These are phyloP conservation scores for Alouatta palliata DNA, from an alignment of 2,113 vertebrate genomes.

Conservation along the genomic window DNA sequence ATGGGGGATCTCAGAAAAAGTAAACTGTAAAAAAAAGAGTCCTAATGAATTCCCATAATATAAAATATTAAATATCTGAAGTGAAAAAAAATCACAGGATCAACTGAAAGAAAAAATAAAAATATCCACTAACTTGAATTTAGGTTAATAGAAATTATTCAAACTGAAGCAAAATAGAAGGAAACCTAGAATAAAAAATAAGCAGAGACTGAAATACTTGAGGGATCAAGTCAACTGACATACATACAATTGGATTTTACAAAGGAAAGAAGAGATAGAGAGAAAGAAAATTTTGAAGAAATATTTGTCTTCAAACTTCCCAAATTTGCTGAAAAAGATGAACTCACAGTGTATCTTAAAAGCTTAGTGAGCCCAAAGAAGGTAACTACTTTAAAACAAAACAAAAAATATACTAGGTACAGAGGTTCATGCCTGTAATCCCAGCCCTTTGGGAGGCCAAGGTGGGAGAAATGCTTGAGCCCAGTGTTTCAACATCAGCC, in stretches of 20 bases:
- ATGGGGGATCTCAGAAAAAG: neutral
- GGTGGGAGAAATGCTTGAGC: too few relatives aligned
- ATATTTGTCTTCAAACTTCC: neutral
- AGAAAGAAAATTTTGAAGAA: neutral
- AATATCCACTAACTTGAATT: neutral
- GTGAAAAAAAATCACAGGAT: neutral
- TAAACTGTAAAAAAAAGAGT: neutral
- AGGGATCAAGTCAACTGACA: neutral
- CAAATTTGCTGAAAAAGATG: neutral
- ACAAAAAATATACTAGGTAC: too few relatives aligned
- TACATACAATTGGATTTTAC: neutral
- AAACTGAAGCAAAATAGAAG: neutral
- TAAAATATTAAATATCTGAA: neutral
- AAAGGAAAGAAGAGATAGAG: neutral
- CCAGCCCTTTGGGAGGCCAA: too few relatives aligned
- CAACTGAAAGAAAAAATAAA: neutral
- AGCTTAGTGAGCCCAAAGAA: neutral
- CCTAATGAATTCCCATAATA: neutral
- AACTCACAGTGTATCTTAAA: neutral
- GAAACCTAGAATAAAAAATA: neutral
- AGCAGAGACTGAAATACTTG: neutral
- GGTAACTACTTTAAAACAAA: neutral
- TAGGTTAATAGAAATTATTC: neutral
- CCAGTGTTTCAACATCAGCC: too few relatives aligned
- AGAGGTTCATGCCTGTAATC: too few relatives aligned